Percentiles rank a stretch among this genome's conserved stretches.
These are phyloP conservation scores for Graptemys geographica DNA, from an alignment of 2,797 vertebrate genomes.

Conservation along the genomic window DNA sequence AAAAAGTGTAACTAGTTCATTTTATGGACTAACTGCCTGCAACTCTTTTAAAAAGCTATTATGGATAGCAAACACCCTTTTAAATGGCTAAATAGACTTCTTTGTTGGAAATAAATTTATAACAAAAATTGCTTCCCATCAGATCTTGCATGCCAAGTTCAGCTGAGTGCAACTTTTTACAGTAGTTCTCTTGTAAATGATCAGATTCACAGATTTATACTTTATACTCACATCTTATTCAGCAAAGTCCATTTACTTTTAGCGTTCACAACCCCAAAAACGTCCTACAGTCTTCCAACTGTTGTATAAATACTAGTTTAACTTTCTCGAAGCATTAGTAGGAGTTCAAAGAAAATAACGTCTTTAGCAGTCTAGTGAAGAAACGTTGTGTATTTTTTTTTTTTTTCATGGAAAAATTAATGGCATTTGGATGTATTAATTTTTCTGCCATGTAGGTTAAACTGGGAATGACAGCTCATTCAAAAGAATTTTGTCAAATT, in stretches of 20 bases:
- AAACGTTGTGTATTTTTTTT: neutral
- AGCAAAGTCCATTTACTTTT: neutral
- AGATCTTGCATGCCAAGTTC: neutral
- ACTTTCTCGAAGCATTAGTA: neutral
- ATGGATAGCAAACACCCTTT: neutral
- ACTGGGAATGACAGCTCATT: neutral
- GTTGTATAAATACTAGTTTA: neutral
- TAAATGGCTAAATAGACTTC: neutral
- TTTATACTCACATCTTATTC: neutral
- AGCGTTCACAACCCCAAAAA: fast-evolving
- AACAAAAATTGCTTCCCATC: neutral
- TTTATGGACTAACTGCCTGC: neutral
- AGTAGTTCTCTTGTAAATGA: neutral
- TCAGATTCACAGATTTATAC: constrained; percentile 10
- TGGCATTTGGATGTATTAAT: neutral
- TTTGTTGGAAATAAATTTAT: neutral
- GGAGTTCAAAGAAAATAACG: neutral
- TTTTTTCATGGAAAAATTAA: neutral
- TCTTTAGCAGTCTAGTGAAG: neutral
- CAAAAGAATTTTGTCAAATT: neutral
- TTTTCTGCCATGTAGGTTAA: neutral
- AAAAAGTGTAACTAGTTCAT: neutral
- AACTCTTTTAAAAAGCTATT: neutral
- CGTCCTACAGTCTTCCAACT: neutral
- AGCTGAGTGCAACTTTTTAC: neutral